phyloP scores from a whole-genome alignment of 2,113 vertebrate species.

The Pterocles orientalis region DNA sequence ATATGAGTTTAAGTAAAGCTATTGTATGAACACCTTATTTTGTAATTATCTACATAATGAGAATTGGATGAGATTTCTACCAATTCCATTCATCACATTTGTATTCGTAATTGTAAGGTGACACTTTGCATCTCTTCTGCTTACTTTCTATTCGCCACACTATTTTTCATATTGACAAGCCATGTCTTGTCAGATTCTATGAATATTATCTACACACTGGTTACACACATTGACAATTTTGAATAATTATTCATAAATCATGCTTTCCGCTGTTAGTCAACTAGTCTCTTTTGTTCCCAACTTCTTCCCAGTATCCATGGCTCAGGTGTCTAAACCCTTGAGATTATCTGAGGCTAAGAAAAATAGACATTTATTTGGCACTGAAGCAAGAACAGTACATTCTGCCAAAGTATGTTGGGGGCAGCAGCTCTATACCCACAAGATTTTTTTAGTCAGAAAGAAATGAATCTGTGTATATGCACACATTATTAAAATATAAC shows the following conservation, averaged over 20 bases:
- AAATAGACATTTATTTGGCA: neutral
- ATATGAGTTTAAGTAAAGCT: neutral
- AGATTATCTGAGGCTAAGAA: neutral
- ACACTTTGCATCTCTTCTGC: neutral
- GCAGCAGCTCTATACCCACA: neutral
- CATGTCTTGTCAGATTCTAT: neutral
- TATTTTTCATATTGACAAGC: constrained; percentile 38
- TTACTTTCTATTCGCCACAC: neutral
- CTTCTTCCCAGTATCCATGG: neutral
- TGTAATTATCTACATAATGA: neutral
- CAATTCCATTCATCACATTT: neutral
- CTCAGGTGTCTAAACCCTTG: neutral
- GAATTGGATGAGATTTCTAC: neutral
- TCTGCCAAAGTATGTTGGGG: neutral
- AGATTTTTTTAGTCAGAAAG: neutral
- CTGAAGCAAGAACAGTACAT: neutral
- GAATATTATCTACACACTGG: neutral
- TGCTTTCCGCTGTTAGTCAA: neutral
- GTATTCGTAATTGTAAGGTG: neutral
- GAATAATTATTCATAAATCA: constrained; percentile 20
- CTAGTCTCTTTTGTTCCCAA: neutral
- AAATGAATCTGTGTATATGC: neutral
- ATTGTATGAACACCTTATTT: neutral
- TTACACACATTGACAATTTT: neutral
- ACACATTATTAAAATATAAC: constrained; percentile 23